A percentile compares a stretch with the other conserved stretches of the same genome.
phyloP scores from a whole-genome alignment of 2,113 vertebrate genomes.

The Periophthalmus modestus region DNA sequence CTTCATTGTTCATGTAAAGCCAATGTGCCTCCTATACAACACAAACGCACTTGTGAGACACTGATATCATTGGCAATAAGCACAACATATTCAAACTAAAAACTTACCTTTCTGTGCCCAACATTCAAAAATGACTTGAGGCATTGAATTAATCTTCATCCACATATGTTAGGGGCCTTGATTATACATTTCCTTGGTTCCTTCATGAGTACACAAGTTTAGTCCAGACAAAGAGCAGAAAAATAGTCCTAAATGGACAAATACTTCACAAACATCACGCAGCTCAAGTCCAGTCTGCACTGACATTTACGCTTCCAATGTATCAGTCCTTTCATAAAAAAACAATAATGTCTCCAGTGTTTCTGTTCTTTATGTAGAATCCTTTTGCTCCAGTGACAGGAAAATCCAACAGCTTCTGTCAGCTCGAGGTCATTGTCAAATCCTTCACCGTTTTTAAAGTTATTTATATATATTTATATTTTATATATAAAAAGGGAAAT shows the following conservation, averaged over 20 bases:
- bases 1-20: constrained; percentile 47
- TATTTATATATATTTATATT: constrained; percentile 53
- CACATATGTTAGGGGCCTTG: constrained; percentile 37
- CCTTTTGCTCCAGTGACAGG: constrained; percentile 59
- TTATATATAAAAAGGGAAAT: constrained; percentile 54
- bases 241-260: constrained; percentile 42
- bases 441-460: constrained; percentile 62
- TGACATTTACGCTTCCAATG: constrained; percentile 49
- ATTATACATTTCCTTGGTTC: constrained; percentile 51
- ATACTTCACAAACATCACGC: constrained; percentile 50
- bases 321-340: constrained; percentile 39
- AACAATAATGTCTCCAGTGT: constrained; percentile 64
- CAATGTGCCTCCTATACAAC: constrained; percentile 57
- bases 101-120: constrained; percentile 53
- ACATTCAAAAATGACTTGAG: constrained; percentile 23
- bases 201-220: constrained; percentile 65
- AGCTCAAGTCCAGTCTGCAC: constrained; percentile 41
- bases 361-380: constrained; percentile 59
- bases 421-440: constrained; percentile 49
- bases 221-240: constrained; percentile 58
- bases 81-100: not conserved
- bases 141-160: constrained; percentile 40
- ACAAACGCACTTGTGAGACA: constrained; percentile 27
- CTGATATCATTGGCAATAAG: not conserved
- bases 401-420: constrained; percentile 42